A percentile compares a stretch with the other conserved stretches of the same genome.
These are phyloP conservation scores for Amphipoea lucens DNA, from an alignment of 2,888 invertebrate species.

Conservation along the genomic window DNA sequence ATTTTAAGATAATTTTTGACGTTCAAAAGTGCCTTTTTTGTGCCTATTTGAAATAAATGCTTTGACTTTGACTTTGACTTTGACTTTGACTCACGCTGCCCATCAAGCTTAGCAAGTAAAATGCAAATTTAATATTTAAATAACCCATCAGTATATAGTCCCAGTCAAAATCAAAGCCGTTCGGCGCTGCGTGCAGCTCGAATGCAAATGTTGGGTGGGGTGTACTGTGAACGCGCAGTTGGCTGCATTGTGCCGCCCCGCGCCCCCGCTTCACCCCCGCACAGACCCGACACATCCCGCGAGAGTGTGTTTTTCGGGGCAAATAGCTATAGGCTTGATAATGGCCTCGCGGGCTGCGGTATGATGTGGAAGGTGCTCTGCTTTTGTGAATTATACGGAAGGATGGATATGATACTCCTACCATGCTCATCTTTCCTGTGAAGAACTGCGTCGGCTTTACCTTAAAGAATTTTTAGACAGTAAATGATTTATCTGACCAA, in stretches of 20 bases:
- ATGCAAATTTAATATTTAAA: constrained; percentile 64
- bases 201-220: constrained; percentile 86
- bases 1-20: no score
- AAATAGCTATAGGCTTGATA: constrained; percentile 91
- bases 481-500: neutral
- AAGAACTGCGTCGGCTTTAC: neutral
- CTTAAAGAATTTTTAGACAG: no score
- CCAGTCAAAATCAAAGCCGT: constrained; percentile 81
- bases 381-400: constrained; percentile 40
- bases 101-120: constrained; percentile 52
- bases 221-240: constrained; percentile 87
- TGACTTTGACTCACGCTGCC: constrained; percentile 4
- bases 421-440: neutral
- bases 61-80: no score
- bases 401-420: neutral
- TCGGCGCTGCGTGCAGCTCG: constrained; percentile 80
- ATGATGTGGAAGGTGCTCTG: constrained; percentile 75
- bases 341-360: constrained; percentile 87
- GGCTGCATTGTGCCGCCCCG: constrained; percentile 86
- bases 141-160: constrained; percentile 57
- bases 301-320: constrained; percentile 91
- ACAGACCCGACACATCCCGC: constrained; percentile 84
- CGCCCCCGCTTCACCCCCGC: constrained; percentile 64
- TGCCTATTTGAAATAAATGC: no score
- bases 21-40: no score